phyloP scores from a whole-genome alignment of 2,113 vertebrate species.

The Psophia crepitans region DNA sequence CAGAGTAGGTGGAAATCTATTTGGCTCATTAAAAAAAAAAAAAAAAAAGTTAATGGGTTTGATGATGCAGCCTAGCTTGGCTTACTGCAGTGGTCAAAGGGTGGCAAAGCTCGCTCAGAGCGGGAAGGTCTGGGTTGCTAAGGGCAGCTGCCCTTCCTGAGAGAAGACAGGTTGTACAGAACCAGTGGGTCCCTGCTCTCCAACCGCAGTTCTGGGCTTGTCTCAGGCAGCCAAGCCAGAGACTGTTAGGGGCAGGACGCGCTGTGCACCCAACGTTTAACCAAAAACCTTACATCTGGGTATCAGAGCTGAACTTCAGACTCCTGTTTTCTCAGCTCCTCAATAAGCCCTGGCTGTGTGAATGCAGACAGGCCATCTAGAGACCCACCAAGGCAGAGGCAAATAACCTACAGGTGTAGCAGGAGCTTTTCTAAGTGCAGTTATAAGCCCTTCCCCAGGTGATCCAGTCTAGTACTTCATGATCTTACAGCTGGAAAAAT shows the following conservation, averaged over 20 bases:
- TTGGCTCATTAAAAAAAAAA: background rate
- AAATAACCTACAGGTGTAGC: background rate
- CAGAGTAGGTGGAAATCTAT: background rate
- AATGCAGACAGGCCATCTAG: background rate
- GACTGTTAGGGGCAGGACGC: rapidly evolving
- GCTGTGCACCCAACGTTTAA: background rate
- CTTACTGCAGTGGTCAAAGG: background rate
- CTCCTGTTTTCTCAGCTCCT: background rate
- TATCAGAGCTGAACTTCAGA: background rate
- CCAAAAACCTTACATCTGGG: background rate
- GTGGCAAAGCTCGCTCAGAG: background rate
- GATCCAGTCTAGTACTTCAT: background rate
- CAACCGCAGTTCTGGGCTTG: background rate
- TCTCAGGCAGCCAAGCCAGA: background rate
- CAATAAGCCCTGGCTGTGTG: background rate
- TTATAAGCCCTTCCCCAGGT: background rate
- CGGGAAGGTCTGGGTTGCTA: background rate
- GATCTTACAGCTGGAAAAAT: background rate
- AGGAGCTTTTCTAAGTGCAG: background rate
- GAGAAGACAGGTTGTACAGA: background rate
- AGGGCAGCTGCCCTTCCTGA: background rate
- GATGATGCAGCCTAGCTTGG: background rate
- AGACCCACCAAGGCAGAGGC: background rate
- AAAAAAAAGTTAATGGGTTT: background rate
- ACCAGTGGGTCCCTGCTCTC: background rate